Conservation (phyloP, 64 coral and sea anemone species). For the Anthopleura sola region DNA sequence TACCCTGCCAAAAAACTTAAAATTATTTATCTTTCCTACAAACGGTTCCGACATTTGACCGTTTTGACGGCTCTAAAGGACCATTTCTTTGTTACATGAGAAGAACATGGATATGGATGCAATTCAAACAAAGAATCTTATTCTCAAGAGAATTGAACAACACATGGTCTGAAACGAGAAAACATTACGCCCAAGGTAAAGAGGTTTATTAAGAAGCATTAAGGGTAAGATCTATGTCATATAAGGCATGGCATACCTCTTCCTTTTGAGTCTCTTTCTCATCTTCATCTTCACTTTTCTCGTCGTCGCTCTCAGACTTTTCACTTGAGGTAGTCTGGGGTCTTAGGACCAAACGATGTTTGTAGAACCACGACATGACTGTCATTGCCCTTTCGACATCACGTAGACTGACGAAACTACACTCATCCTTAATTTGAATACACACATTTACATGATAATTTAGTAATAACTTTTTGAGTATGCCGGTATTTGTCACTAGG, state of each 20-base stretch:
- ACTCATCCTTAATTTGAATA: slow-evolving; percentile 42
- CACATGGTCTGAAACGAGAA: too few species aligned
- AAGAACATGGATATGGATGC: too few species aligned
- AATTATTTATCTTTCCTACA: too few species aligned
- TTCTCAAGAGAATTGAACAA: too few species aligned
- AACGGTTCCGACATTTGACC: too few species aligned
- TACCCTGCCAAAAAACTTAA: slow-evolving; percentile 1
- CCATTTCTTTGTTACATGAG: too few species aligned
- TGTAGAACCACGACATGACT: slow-evolving; percentile 71
- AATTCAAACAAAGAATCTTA: too few species aligned
- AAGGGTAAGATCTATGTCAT: too few species aligned
- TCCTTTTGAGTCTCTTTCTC: not conserved
- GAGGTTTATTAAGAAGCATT: too few species aligned
- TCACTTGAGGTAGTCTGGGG: slow-evolving; percentile 4
- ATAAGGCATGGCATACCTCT: not conserved
- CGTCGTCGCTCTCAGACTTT: slow-evolving; percentile 21
- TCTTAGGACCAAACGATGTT: slow-evolving; percentile 30
- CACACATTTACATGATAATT: not conserved
- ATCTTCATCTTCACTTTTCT: slow-evolving; percentile 24
- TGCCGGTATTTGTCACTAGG: too few species aligned
- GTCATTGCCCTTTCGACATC: slow-evolving; percentile 76
- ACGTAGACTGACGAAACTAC: slow-evolving; percentile 76
- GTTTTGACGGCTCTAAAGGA: too few species aligned
- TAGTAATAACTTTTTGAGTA: not conserved
- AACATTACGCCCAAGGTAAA: too few species aligned